Conservation (phyloP, 2,797 vertebrate genomes). For the Cuniculus paca region DNA sequence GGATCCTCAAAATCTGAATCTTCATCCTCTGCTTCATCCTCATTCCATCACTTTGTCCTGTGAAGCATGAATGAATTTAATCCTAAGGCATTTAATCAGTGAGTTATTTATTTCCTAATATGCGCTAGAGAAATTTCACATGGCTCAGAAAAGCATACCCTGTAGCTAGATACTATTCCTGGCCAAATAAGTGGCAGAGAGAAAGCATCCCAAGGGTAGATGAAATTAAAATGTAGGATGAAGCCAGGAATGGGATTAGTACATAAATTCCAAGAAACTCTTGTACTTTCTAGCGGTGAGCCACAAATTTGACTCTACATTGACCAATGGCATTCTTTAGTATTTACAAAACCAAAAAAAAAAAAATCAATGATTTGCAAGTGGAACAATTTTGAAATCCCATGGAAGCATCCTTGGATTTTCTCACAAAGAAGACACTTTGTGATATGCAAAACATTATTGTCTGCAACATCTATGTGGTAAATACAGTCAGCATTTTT, state of each 20-base stretch:
- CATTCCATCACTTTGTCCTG: background rate
- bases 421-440: background rate
- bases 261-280: background rate
- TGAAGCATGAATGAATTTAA: background rate
- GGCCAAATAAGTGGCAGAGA: background rate
- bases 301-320: background rate
- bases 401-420: background rate
- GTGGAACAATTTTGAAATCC: background rate
- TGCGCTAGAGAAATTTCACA: conserved; percentile 19
- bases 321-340: background rate
- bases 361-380: background rate
- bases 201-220: background rate
- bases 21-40: background rate
- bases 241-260: background rate
- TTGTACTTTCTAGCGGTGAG: background rate
- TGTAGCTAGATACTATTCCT: background rate
- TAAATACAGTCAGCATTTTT: background rate
- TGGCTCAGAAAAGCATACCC: background rate
- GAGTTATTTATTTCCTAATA: background rate
- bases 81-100: background rate
- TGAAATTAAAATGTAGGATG: background rate
- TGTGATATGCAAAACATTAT: background rate
- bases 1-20: background rate
- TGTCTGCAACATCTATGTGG: background rate
- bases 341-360: background rate